Base-by-base conservation (phyloP, 2,888 invertebrate genomes). In the Incurvaria masculella region DNA sequence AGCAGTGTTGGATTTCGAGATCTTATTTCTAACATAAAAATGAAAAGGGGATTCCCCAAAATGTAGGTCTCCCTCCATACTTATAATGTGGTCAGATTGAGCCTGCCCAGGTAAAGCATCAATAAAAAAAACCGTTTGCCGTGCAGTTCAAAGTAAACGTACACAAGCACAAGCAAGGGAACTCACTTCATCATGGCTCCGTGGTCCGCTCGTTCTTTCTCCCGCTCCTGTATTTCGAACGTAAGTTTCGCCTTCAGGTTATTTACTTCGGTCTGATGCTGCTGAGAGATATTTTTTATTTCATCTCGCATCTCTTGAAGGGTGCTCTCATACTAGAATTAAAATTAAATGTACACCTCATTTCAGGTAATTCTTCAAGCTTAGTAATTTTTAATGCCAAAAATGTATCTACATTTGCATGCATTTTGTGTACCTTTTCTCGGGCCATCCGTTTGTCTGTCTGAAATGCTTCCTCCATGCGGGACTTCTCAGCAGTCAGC, bases 401-500 rank as follows among this genome's bases (percentile, higher is more conserved):
- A 38, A 26, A 40, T 48, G 48, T 57, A 68, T 80, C 68, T 61
- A 79, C 60, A 58, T 69, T 54, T 50, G 63, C 53, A 6, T 20
- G 5, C 2, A 8, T 42, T 42, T 18, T 21, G 3, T 65, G 53
- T 55, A 87, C 89, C 57, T 69, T 74, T 52, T 79, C 79, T 52
- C 76, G 67, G 0, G 76, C 76, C n/a, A 74, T 65, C 60, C 85
- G 87, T 56, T 85, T 87, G 58, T 89, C 89, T 11, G 81, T 80
- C 59, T 91, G 88, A 64, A 91, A 93, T 41, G 85, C 88, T 45
- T 89, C 87, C 68, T 94, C 94, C 84, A 92, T 87, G 42, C 88
- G 83, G 1, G 89, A 85, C 61, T 94, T 94, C 64, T 94, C 93
- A 3, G 87, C 86, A 0, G 90, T 85, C 23, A 94, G 69, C 1